A percentile compares a stretch with the other conserved stretches of the same genome.
phyloP scores from a whole-genome alignment of 2,113 vertebrate genomes.

The Aythya baeri region DNA sequence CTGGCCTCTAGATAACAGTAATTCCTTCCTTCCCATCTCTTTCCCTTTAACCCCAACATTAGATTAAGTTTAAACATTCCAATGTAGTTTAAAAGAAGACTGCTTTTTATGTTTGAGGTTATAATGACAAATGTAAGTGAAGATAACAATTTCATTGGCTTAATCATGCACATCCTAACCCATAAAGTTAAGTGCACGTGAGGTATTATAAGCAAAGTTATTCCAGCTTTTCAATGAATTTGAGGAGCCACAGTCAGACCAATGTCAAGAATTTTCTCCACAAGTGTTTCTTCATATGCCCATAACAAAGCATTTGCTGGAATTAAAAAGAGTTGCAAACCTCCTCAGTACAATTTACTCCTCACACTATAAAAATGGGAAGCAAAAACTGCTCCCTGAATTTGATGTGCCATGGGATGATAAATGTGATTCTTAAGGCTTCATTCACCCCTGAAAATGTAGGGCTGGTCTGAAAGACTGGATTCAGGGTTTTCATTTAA shows the following conservation, averaged over 20 bases:
- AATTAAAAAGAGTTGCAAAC: neutral
- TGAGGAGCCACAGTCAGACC: neutral
- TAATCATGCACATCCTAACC: neutral
- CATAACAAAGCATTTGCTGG: neutral
- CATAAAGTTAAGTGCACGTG: neutral
- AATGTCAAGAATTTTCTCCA: neutral
- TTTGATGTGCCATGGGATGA: neutral
- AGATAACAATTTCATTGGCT: conserved; percentile 10
- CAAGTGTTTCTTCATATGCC: neutral
- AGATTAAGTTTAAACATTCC: neutral
- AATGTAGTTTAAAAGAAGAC: neutral
- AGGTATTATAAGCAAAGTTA: neutral
- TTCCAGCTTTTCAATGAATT: neutral
- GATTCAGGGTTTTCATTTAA: neutral
- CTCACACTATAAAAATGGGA: neutral
- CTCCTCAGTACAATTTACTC: neutral
- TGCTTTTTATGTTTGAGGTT: conserved; percentile 10
- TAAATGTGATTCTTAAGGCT: neutral
- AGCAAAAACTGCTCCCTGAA: neutral
- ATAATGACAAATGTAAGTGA: conserved; percentile 33
- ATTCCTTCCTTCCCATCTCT: neutral
- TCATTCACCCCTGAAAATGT: neutral
- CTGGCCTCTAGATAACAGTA: neutral
- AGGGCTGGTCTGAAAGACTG: neutral
- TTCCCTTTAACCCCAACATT: neutral